These are phyloP conservation scores for Trematomus bernacchii DNA, from an alignment of 2,797 vertebrate genomes.

Conservation along the genomic window DNA sequence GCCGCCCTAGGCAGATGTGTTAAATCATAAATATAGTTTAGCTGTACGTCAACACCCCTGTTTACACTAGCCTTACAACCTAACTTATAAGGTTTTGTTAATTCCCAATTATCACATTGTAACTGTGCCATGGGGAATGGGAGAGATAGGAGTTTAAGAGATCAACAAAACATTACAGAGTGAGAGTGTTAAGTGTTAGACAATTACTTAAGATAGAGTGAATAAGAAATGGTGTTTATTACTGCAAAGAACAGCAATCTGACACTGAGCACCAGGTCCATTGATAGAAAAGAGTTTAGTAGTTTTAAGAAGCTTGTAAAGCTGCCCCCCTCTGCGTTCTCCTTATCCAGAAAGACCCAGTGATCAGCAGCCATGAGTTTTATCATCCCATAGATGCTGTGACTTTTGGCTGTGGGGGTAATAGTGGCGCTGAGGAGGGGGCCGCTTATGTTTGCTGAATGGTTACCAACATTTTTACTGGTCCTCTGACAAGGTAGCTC, in stretches of 20 bases:
- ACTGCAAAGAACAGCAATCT: slow-evolving; percentile 29
- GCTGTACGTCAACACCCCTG: slow-evolving; percentile 17
- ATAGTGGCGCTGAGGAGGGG: slow-evolving; percentile 37
- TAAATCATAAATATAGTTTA: slow-evolving; percentile 41
- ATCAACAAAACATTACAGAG: slow-evolving; percentile 5
- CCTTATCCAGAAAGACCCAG: slow-evolving; percentile 45
- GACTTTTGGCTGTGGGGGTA: slow-evolving; percentile 48
- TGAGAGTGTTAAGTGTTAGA: slow-evolving; percentile 8
- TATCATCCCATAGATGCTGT: slow-evolving; percentile 59
- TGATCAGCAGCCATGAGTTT: slow-evolving; percentile 63
- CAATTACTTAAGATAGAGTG: slow-evolving; percentile 17
- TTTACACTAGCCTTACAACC: slow-evolving; percentile 39
- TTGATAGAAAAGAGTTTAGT: slow-evolving; percentile 52
- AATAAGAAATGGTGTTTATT: slow-evolving; percentile 37
- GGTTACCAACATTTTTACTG: slow-evolving; percentile 70
- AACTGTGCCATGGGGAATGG: slow-evolving; percentile 32
- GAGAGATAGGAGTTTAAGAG: slow-evolving; percentile 9
- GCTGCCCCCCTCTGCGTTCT: slow-evolving; percentile 49
- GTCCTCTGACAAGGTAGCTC: slow-evolving; percentile 64
- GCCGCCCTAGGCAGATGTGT: slow-evolving; percentile 31
- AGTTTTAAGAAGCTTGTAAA: slow-evolving; percentile 73
- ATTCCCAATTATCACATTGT: slow-evolving; percentile 38
- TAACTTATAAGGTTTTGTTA: slow-evolving; percentile 40
- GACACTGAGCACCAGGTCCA: slow-evolving; percentile 41
- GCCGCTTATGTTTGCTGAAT: slow-evolving; percentile 65